Percentiles rank a stretch among this genome's conserved stretches.
Evolutionary conservation across 2,797 vertebrate species (phyloP).

Genomic region (Remorina albescens): DNA sequence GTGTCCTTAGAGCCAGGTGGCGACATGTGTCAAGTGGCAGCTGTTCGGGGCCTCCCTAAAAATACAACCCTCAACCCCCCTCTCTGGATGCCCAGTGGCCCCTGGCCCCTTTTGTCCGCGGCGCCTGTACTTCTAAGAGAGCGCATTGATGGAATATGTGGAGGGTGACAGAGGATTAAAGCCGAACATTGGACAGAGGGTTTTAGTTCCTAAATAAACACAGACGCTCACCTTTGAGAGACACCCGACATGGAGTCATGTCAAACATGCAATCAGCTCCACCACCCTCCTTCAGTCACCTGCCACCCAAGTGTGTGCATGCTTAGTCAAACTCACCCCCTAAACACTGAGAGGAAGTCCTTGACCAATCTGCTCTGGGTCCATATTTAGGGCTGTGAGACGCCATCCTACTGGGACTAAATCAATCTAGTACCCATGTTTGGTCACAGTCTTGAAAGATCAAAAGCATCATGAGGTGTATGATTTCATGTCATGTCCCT

Average conservation of each 20-base stretch:
- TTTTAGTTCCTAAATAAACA: constrained; percentile 85
- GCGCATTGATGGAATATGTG: constrained; percentile 82
- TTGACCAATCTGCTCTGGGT: constrained; percentile 68
- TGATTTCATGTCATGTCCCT: constrained; percentile 63
- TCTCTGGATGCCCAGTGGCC: constrained; percentile 68
- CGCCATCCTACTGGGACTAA: constrained; percentile 63
- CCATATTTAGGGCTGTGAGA: constrained; percentile 76
- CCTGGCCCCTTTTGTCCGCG: constrained; percentile 80
- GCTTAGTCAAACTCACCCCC: constrained; percentile 60
- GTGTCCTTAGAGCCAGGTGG: constrained; percentile 81
- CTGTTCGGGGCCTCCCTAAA: constrained; percentile 82
- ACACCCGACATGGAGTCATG: constrained; percentile 67
- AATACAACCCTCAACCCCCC: constrained; percentile 75
- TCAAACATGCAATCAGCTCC: constrained; percentile 69
- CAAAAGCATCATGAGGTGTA: constrained; percentile 67
- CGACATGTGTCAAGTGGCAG: constrained; percentile 84
- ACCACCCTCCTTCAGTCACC: constrained; percentile 46
- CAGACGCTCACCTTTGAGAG: constrained; percentile 81
- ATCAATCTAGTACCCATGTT: constrained; percentile 62
- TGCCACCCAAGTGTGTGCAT: constrained; percentile 34
- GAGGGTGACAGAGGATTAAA: constrained; percentile 83
- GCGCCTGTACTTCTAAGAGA: constrained; percentile 82
- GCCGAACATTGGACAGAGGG: constrained; percentile 71
- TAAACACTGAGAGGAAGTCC: constrained; percentile 70
- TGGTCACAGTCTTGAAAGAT: constrained; percentile 62